Conservation (phyloP, 2,797 vertebrate species). For the Tokudaia muenninki region DNA sequence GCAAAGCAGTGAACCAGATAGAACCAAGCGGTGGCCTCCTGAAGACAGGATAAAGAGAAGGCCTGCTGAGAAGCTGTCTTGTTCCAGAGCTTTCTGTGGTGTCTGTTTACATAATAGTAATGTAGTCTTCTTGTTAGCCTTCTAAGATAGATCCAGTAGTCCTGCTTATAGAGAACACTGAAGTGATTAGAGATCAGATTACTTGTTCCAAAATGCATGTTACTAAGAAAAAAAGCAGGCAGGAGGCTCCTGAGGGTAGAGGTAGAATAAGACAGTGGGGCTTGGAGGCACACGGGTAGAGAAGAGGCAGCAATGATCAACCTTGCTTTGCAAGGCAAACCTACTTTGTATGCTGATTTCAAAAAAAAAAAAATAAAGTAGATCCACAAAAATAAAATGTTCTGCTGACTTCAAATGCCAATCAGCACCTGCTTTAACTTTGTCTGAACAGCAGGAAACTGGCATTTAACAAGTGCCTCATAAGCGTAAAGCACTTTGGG, state of each 20-base stretch:
- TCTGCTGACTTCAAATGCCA: slow-evolving; percentile 7
- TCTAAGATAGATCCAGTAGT: background rate
- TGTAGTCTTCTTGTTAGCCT: background rate
- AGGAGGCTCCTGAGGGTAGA: background rate
- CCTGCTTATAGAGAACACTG: slow-evolving; percentile 58
- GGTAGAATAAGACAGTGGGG: background rate
- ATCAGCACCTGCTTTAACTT: background rate
- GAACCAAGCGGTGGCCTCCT: background rate
- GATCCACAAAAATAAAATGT: background rate
- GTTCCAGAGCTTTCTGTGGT: background rate
- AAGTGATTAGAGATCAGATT: background rate
- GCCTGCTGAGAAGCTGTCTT: background rate
- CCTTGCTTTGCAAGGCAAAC: background rate
- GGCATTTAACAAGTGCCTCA: background rate
- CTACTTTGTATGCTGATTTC: background rate
- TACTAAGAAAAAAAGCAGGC: background rate
- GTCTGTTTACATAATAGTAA: background rate
- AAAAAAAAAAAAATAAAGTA: background rate
- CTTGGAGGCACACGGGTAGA: too few species aligned
- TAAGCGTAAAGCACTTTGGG: too few species aligned
- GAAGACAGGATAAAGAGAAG: background rate
- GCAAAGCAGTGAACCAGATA: background rate
- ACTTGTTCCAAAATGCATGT: background rate
- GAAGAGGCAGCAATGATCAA: background rate
- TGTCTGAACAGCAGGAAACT: background rate